phyloP scores from a whole-genome alignment of 2,888 invertebrate genomes.

The Hirtodrosophila cameraria region DNA sequence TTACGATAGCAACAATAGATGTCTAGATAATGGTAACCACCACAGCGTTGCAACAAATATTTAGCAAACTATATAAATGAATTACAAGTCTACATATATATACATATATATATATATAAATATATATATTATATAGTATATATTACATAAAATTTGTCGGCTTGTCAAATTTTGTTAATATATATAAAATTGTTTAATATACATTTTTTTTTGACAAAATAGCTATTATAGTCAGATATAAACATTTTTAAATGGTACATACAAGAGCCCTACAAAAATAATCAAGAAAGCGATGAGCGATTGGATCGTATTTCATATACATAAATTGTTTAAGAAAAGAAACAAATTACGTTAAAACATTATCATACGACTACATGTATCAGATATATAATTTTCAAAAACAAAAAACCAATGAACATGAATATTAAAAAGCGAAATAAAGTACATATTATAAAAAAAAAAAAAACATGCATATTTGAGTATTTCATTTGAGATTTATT shows the following conservation, averaged over 20 bases:
- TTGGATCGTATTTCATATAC: conserved; percentile 59
- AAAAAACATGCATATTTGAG: no score
- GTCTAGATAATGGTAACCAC: conserved; percentile 68
- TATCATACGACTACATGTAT: conserved; percentile 54
- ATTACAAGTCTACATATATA: conserved; percentile 31
- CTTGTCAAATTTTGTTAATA: conserved; percentile 73
- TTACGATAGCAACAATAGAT: conserved; percentile 60
- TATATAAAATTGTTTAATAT: conserved; percentile 67
- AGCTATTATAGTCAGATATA: conserved; percentile 61
- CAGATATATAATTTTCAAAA: conserved; percentile 59
- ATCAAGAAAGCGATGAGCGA: conserved; percentile 49
- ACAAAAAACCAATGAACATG: conserved; percentile 49
- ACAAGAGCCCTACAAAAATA: conserved; percentile 37
- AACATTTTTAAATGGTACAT: conserved; percentile 58
- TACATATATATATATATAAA: conserved; percentile 14
- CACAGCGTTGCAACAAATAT: conserved; percentile 63
- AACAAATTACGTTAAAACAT: conserved; percentile 61
- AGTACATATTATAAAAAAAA: conserved; percentile 41
- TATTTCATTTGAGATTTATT: no score
- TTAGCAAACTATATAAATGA: conserved; percentile 54
- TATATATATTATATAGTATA: no score
- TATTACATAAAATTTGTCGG: conserved; percentile 69
- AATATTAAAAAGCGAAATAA: conserved; percentile 62
- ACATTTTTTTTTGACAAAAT: conserved; percentile 72
- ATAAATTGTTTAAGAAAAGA: conserved; percentile 54